Evolutionary conservation across 2,888 invertebrate genomes (phyloP).

Genomic region (Ochropleura leucogaster): DNA sequence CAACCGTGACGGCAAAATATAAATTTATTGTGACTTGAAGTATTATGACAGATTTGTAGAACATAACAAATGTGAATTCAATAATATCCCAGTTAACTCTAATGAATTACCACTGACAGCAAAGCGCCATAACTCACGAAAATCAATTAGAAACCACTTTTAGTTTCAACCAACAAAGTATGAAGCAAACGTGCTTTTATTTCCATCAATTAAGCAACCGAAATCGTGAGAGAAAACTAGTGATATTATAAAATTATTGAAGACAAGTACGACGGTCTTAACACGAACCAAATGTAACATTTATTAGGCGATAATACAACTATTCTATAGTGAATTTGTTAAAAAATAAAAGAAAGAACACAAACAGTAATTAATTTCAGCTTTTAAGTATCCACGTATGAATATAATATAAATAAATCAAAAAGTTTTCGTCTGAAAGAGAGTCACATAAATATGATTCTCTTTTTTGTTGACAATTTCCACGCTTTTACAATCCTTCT

Average conservation of each 20-base stretch:
- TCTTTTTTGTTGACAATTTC: background rate
- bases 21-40: constrained; percentile 7
- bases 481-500: background rate
- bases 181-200: constrained; percentile 42
- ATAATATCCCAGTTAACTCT: constrained; percentile 8
- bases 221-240: constrained; percentile 55
- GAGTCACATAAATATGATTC: background rate
- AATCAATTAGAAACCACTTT: constrained; percentile 54
- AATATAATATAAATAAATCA: too few species aligned
- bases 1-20: background rate
- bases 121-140: constrained; percentile 17
- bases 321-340: background rate
- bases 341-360: background rate
- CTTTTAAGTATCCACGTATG: too few species aligned
- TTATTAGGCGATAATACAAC: background rate
- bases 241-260: constrained; percentile 33
- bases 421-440: too few species aligned
- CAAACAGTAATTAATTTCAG: background rate
- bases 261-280: background rate
- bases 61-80: constrained; percentile 1
- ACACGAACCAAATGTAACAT: background rate
- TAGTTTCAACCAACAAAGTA: constrained; percentile 37
- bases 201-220: constrained; percentile 49
- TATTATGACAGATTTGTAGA: constrained; percentile 12
- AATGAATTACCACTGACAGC: constrained; percentile 17